phyloP scores from a whole-genome alignment of 2,888 invertebrate species.

The Ormyrus thymus region DNA sequence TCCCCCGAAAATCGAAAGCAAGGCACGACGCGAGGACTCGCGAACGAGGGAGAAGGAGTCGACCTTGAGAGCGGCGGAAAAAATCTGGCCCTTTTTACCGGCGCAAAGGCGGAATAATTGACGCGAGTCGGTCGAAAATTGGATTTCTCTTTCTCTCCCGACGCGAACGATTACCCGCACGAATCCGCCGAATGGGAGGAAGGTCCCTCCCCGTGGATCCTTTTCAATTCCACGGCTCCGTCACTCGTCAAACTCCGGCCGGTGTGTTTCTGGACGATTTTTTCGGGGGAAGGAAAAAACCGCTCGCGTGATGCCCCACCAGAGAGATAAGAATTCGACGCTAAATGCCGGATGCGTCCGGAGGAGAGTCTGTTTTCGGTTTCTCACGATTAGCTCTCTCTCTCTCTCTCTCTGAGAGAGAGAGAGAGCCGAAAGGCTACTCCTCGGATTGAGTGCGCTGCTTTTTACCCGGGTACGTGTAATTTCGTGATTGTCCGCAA shows the following conservation, averaged over 20 bases:
- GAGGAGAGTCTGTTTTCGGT: constrained; percentile 45
- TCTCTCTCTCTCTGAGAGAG: neutral
- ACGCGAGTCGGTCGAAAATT: constrained; percentile 38
- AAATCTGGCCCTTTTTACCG: neutral
- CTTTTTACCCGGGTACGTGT: constrained; percentile 30
- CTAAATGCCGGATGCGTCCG: constrained; percentile 57
- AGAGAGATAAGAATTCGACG: constrained; percentile 49
- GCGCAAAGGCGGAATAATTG: constrained; percentile 37
- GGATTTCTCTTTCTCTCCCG: constrained; percentile 30
- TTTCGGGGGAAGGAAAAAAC: neutral
- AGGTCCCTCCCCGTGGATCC: neutral
- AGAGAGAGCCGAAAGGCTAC: neutral
- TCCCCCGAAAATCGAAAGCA: no score
- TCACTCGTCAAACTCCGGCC: constrained; percentile 42
- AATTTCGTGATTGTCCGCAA: constrained; percentile 33
- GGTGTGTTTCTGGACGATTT: neutral
- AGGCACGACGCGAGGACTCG: neutral
- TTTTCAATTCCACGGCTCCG: constrained; percentile 31
- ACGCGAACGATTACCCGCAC: constrained; percentile 37
- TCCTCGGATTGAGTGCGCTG: neutral
- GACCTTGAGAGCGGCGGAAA: neutral
- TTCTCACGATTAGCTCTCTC: constrained; percentile 55
- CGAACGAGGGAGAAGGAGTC: neutral
- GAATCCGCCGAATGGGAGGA: constrained; percentile 11
- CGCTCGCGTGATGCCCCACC: constrained; percentile 30